Evolutionary conservation across 2,113 vertebrate genomes (phyloP), one percentile per base, ranked within the genome.

Genomic region (Motacilla tschutschensis): DNA sequence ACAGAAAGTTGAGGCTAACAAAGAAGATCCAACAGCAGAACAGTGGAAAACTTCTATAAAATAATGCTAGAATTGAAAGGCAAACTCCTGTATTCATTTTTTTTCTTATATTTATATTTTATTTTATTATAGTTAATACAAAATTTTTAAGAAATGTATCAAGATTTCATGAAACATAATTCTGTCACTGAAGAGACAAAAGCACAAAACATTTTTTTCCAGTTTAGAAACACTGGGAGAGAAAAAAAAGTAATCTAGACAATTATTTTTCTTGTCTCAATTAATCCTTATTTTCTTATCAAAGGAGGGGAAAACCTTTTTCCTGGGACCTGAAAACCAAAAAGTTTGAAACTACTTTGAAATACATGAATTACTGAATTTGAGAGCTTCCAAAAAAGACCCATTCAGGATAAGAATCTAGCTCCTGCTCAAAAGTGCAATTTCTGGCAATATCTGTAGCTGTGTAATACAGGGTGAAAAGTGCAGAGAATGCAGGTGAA

Each of bases 301-400:
- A 31, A 6, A 6, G 16, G 5, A 22, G 8, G 2, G 8, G 2
- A 15, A 65, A 85, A 33, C 1, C 3, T 2, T 15, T 58, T 60
- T 33, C 3, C 18, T 18, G 51, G 50, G 25, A 29, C 7, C 9
- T 47, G 31, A 70, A 6, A 76, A 79, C 20, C 8, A 38, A 10
- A 25, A 64, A 54, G 5, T 50, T 70, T 69, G 11, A 43, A 69
- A n/a, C 17, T 10, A 12, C 13, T 75, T 48, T 38, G 14, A 59
- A 92, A 59, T 13, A 17, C 3, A 15, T 15, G 0, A 41, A 46
- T 36, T 64, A 22, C 36, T 63, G 47, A n/a, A 40, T n/a, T 29
- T 48, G 10, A 66, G 4, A 19, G 4, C 54, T 77, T 69, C 12
- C 14, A 67, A 54, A 28, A 62, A 62, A 67, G 19, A 7, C 6